Percentiles rank a stretch among this genome's conserved stretches.
These are phyloP conservation scores for Loris lydekkerianus DNA, from an alignment of 2,797 vertebrate species.

Conservation along the genomic window DNA sequence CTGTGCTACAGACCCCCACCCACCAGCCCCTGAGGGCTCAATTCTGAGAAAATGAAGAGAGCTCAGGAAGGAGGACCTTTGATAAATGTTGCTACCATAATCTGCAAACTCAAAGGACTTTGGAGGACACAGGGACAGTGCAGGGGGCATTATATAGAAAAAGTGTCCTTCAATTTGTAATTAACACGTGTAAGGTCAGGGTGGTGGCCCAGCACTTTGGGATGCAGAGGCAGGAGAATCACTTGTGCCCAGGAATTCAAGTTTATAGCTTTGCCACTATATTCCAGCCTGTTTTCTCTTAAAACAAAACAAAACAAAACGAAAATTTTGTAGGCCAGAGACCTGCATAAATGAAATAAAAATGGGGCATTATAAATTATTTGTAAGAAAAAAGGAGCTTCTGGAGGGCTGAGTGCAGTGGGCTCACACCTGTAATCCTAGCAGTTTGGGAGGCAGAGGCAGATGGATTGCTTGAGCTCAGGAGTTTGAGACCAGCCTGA, in stretches of 20 bases:
- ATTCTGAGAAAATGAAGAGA: neutral
- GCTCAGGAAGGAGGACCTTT: neutral
- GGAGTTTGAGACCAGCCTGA: too few species aligned
- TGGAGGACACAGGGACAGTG: too few species aligned
- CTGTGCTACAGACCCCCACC: too few species aligned
- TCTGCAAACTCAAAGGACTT: neutral
- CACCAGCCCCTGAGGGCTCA: neutral
- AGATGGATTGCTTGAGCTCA: too few species aligned
- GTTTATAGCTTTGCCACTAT: too few species aligned
- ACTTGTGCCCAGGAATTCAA: neutral
- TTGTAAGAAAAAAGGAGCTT: too few species aligned
- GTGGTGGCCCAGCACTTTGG: neutral
- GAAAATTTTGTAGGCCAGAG: too few species aligned
- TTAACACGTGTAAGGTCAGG: neutral
- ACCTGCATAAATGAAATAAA: neutral
- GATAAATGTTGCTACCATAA: neutral
- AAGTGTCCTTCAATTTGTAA: neutral
- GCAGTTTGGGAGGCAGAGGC: too few species aligned
- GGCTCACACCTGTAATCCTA: too few species aligned
- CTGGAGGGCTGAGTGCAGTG: too few species aligned
- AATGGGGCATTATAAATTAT: neutral
- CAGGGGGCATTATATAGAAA: neutral
- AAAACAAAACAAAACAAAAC: neutral
- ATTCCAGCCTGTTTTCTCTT: neutral
- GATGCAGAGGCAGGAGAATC: neutral